phyloP scores from a whole-genome alignment of 2,888 invertebrate species.

The Ormyrus labotus region DNA sequence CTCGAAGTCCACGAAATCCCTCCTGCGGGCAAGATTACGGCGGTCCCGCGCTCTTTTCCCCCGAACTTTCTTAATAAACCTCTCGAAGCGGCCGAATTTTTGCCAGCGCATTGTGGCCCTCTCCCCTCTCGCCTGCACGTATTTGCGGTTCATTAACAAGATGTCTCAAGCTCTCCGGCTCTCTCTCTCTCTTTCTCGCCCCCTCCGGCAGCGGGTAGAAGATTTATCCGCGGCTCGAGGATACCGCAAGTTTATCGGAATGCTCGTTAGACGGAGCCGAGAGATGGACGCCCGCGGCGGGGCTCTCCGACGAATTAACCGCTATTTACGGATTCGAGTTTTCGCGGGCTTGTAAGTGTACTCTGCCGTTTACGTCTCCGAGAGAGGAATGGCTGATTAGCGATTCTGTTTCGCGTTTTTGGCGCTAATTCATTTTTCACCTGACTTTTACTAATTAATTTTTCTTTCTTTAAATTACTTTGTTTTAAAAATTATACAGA shows the following conservation, averaged over 20 bases:
- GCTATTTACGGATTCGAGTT: conserved; percentile 44
- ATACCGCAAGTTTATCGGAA: conserved; percentile 59
- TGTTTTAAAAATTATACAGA: too few relatives aligned
- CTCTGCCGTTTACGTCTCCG: not conserved
- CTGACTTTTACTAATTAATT: not conserved
- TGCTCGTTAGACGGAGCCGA: conserved; percentile 57
- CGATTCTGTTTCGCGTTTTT: not conserved
- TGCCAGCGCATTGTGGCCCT: not conserved
- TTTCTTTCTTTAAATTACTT: too few relatives aligned
- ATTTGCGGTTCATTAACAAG: conserved; percentile 43
- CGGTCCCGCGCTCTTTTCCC: too few relatives aligned
- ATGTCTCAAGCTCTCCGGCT: not conserved
- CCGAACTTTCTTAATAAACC: too few relatives aligned
- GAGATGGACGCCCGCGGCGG: conserved; percentile 13
- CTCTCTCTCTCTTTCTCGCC: not conserved
- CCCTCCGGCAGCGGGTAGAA: conserved; percentile 38
- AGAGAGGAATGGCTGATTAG: conserved; percentile 1
- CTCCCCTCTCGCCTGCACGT: conserved; percentile 25
- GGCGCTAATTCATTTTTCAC: conserved; percentile 28
- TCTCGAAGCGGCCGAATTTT: too few relatives aligned
- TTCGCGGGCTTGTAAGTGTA: not conserved
- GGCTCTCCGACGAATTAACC: conserved; percentile 31
- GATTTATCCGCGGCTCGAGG: conserved; percentile 61
- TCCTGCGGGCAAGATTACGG: too few relatives aligned
- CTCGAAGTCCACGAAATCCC: too few relatives aligned